A percentile compares a stretch with the other conserved stretches of the same genome.
These are phyloP conservation scores for Sesamia nonagrioides DNA, from an alignment of 1,140 invertebrate genomes.

Conservation along the genomic window DNA sequence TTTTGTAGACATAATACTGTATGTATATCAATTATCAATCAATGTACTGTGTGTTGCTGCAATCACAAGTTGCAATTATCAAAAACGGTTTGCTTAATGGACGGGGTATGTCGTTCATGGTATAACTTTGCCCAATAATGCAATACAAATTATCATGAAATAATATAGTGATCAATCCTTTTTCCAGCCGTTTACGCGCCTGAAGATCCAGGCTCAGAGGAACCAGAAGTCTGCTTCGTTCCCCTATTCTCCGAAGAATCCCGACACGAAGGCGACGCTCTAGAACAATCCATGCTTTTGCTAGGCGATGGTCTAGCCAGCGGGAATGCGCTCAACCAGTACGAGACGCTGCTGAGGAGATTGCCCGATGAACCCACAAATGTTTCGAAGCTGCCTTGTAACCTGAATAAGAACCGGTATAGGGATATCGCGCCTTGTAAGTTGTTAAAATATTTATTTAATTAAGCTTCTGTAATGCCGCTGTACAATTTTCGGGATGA, in stretches of 20 bases:
- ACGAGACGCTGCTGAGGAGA: slow-evolving; percentile 96
- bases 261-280: slow-evolving; percentile 90
- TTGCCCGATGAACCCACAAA: slow-evolving; percentile 95
- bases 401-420: slow-evolving; percentile 98
- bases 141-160: too few species aligned
- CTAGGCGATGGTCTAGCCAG: slow-evolving; percentile 97
- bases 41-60: too few species aligned
- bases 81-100: too few species aligned
- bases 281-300: slow-evolving; percentile 96
- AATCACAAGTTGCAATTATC: too few species aligned
- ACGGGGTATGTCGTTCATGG: too few species aligned
- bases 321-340: slow-evolving; percentile 94
- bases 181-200: slow-evolving; percentile 83
- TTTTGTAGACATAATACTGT: too few species aligned
- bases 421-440: slow-evolving; percentile 99
- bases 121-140: too few species aligned
- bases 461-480: too few species aligned
- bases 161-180: too few species aligned
- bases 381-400: slow-evolving; percentile 93
- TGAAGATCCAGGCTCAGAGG: slow-evolving; percentile 87
- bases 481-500: too few species aligned
- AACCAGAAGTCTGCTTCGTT: slow-evolving; percentile 95
- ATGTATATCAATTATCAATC: too few species aligned
- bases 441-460: slow-evolving; percentile 71
- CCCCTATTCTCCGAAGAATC: slow-evolving; percentile 89